Evolutionary conservation across 1,140 invertebrate genomes (phyloP).

Genomic region (Neuroterus valhalla): DNA sequence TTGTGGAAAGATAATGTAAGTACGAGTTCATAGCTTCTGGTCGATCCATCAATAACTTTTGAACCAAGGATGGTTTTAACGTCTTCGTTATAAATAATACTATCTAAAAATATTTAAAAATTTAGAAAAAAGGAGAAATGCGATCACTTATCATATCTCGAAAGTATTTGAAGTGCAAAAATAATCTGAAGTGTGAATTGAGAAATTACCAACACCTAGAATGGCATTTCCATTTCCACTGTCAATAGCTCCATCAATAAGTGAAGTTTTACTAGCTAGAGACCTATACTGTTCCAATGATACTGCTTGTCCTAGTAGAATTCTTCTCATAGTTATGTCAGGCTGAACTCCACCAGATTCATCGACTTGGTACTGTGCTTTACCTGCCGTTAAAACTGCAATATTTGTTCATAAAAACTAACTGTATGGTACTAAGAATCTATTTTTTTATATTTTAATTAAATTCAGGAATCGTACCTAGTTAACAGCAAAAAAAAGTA

Average conservation of each 20-base stretch:
- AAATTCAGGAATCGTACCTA: background rate
- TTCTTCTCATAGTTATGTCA: conserved; percentile 69
- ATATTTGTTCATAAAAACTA: background rate
- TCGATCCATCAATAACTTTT: conserved; percentile 71
- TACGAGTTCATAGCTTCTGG: conserved; percentile 74
- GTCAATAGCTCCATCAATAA: conserved; percentile 73
- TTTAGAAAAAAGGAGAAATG: background rate
- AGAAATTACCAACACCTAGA: conserved; percentile 67
- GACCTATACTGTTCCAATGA: conserved; percentile 76
- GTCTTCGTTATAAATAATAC: conserved; percentile 75
- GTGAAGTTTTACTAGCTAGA: conserved; percentile 72
- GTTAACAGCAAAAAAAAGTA: background rate
- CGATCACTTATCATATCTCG: conserved; percentile 15
- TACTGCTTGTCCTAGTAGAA: conserved; percentile 71
- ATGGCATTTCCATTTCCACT: conserved; percentile 77
- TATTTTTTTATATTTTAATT: conserved; percentile 22
- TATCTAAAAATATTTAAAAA: conserved; percentile 65
- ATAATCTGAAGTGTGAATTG: no score
- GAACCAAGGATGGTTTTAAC: conserved; percentile 72
- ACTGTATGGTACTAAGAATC: conserved; percentile 6
- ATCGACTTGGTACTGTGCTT: conserved; percentile 54
- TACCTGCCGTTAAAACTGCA: conserved; percentile 63
- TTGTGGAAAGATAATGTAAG: conserved; percentile 74
- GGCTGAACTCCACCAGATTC: conserved; percentile 59
- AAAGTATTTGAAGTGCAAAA: conserved; percentile 1